Evolutionary conservation across 1,140 invertebrate species (phyloP).

Genomic region (Nasonia longicornis): DNA sequence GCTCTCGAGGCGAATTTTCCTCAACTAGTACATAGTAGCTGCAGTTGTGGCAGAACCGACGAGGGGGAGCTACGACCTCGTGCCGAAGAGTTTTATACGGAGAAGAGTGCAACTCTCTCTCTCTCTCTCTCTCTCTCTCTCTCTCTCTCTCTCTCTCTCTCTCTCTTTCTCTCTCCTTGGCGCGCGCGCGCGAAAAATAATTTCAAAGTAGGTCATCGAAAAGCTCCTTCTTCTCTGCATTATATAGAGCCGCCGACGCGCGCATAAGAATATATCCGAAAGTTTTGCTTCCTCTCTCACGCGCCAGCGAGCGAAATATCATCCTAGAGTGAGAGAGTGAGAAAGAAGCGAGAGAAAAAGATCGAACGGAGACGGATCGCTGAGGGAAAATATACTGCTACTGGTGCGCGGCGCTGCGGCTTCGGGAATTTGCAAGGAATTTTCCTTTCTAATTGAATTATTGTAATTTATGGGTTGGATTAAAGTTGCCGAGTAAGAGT

Average conservation of each 20-base stretch:
- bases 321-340: not conserved
- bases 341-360: not conserved
- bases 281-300: constrained; percentile 12
- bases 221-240: constrained; percentile 36
- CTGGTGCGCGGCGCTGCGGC: not conserved
- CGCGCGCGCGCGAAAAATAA: constrained; percentile 37
- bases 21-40: not conserved
- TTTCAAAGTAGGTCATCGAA: constrained; percentile 45
- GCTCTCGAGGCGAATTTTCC: not conserved
- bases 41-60: not conserved
- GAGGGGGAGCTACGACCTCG: not conserved
- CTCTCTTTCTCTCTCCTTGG: not conserved
- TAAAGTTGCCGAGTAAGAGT: constrained; percentile 14
- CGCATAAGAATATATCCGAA: constrained; percentile 36
- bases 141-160: not conserved
- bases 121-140: not conserved
- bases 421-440: constrained; percentile 24
- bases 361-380: constrained; percentile 25
- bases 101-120: not conserved
- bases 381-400: constrained; percentile 30
- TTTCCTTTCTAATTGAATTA: constrained; percentile 45
- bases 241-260: constrained; percentile 27
- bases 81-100: not conserved
- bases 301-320: constrained; percentile 18
- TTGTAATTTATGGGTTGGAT: constrained; percentile 45